Conservation (phyloP, 2,113 vertebrate species). For the Procapra przewalskii region DNA sequence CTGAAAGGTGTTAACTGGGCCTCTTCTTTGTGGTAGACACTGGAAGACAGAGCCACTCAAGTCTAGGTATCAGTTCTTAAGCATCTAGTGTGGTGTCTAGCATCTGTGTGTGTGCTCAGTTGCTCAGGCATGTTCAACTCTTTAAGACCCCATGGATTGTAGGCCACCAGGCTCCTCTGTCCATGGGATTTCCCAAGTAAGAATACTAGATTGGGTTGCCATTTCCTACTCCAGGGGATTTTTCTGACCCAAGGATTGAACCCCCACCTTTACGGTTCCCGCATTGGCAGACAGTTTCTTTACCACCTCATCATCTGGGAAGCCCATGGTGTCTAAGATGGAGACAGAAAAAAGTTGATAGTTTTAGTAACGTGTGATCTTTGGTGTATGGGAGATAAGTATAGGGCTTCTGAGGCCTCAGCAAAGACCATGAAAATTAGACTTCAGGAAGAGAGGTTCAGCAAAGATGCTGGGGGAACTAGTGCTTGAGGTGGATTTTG, state of each 20-base stretch:
- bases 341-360: background rate
- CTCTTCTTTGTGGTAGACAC: background rate
- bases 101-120: background rate
- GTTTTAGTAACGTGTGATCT: background rate
- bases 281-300: background rate
- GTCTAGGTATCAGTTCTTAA: background rate
- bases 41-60: background rate
- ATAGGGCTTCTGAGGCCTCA: background rate
- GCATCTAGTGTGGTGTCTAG: background rate
- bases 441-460: background rate
- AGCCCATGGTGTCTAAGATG: background rate
- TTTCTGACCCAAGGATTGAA: background rate
- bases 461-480: background rate
- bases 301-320: background rate
- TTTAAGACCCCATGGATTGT: background rate
- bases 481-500: background rate
- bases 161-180: background rate
- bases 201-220: background rate
- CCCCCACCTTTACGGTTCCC: background rate
- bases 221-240: background rate
- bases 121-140: background rate
- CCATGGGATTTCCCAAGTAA: background rate
- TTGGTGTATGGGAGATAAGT: background rate
- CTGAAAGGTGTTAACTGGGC: background rate
- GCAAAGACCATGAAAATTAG: background rate